Percentiles rank a stretch among this genome's conserved stretches.
Conservation (phyloP, 2,113 vertebrate genomes). For the Etia nguti region DNA sequence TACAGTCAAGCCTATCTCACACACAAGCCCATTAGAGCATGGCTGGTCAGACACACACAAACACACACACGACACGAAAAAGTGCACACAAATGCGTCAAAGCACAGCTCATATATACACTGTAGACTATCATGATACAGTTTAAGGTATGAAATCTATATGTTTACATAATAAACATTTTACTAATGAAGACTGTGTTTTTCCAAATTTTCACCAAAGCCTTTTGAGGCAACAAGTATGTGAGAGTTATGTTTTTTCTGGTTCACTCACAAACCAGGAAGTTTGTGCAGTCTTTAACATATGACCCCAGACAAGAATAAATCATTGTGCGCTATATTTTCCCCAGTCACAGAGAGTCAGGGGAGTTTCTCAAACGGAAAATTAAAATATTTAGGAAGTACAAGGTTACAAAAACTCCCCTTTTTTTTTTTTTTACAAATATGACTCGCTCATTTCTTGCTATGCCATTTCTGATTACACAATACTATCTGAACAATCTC, state of each 20-base stretch:
- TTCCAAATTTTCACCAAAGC: background rate
- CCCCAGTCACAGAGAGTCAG: conserved; percentile 30
- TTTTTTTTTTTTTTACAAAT: background rate
- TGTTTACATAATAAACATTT: background rate
- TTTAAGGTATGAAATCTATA: background rate
- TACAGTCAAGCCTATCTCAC: conserved; percentile 55
- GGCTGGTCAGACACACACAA: conserved; percentile 4
- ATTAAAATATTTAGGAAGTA: conserved; percentile 33
- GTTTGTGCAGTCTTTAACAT: conserved; percentile 53
- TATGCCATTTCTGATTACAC: background rate
- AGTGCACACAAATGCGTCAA: background rate
- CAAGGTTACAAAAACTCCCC: conserved; percentile 22
- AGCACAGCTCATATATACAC: background rate
- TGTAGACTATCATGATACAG: background rate
- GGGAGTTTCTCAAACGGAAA: conserved; percentile 51
- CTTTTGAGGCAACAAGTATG: background rate
- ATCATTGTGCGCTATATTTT: conserved; percentile 35
- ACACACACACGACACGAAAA: background rate
- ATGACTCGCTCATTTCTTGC: background rate
- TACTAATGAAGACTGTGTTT: background rate
- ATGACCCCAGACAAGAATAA: conserved; percentile 55
- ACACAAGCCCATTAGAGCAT: conserved; percentile 54
- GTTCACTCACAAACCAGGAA: conserved; percentile 43
- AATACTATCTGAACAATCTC: background rate
- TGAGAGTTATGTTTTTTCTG: background rate